Evolutionary conservation across 2,113 vertebrate species (phyloP).

Genomic region (Athene noctua): DNA sequence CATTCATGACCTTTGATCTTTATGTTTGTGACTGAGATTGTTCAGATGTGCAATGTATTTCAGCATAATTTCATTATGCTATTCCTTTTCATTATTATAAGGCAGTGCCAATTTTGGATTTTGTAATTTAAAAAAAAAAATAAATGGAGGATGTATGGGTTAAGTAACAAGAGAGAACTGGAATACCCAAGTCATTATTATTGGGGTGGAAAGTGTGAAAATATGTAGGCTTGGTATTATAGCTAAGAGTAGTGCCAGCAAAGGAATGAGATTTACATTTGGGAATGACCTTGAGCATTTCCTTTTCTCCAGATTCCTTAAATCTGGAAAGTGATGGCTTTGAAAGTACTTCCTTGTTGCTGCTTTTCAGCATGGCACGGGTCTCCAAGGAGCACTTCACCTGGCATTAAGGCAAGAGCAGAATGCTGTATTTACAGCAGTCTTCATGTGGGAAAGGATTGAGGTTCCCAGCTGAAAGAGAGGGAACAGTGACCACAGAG

Average conservation of each 20-base stretch:
- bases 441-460: neutral
- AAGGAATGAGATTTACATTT: neutral
- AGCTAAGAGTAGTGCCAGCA: neutral
- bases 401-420: neutral
- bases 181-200: neutral
- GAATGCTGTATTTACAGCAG: neutral
- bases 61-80: neutral
- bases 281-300: constrained; percentile 10
- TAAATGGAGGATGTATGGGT: neutral
- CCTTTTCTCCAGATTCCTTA: neutral
- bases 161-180: neutral
- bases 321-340: neutral
- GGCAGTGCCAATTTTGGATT: neutral
- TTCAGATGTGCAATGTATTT: neutral
- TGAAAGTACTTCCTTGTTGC: neutral
- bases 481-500: neutral
- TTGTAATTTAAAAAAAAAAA: neutral
- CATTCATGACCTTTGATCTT: neutral
- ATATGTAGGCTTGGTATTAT: neutral
- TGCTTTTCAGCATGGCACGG: neutral
- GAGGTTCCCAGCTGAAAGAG: neutral
- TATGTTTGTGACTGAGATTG: neutral
- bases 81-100: neutral
- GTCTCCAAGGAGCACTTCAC: constrained; percentile 5
- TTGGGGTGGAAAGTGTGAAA: neutral